phyloP scores from a whole-genome alignment of 2,113 vertebrate species.

The rabbit (Oryctolagus cuniculus) region mOryCun1.1 NC_091432.1:227933001-227933500 shows the following conservation, averaged over 20 bases:
- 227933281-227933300: background rate
- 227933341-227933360: background rate
- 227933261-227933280: accelerated
- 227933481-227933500: background rate
- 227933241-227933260: background rate
- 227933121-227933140: slow-evolving; percentile 67
- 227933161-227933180: slow-evolving; percentile 57
- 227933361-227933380: background rate
- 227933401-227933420: background rate
- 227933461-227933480: background rate
- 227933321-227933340: background rate
- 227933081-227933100: slow-evolving; percentile 79
- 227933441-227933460: background rate
- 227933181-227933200: slow-evolving; percentile 88
- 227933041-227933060: slow-evolving; percentile 74
- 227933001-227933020: slow-evolving; percentile 64
- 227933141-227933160: slow-evolving; percentile 71
- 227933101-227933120: slow-evolving; percentile 77
- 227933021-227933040: slow-evolving; percentile 53
- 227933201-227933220: background rate
- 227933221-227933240: accelerated
- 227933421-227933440: background rate
- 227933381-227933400: background rate
- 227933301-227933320: accelerated
- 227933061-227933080: slow-evolving; percentile 55